Percentiles rank a stretch among this genome's conserved stretches.
Conservation (phyloP, 2,888 invertebrate genomes). For the Caradrina clavipalpis region DNA sequence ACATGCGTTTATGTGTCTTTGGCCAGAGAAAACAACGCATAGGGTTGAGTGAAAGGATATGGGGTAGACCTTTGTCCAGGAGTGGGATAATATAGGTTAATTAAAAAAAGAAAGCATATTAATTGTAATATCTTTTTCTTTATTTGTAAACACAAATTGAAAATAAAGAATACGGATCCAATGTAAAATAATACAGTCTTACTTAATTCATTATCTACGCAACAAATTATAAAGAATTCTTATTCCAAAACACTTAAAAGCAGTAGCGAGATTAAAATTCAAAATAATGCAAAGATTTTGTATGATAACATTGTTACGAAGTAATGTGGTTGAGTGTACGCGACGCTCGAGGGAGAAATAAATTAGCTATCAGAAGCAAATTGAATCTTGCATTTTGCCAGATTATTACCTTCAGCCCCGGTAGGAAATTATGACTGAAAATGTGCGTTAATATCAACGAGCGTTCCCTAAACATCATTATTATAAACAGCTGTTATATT, state of each 20-base stretch:
- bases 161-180: no score
- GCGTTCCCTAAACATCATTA: slow-evolving; percentile 30
- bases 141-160: no score
- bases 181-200: no score
- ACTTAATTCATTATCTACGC: neutral
- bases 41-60: no score
- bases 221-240: no score
- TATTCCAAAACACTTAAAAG: slow-evolving; percentile 9
- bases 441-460: slow-evolving; percentile 61
- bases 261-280: slow-evolving; percentile 13
- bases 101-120: no score
- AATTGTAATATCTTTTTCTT: no score
- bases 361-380: slow-evolving; percentile 88
- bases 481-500: slow-evolving; percentile 23
- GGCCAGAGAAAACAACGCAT: no score
- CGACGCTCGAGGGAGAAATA: slow-evolving; percentile 79
- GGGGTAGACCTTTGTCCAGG: no score
- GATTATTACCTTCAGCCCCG: slow-evolving; percentile 77
- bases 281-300: slow-evolving; percentile 43
- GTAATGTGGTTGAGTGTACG: slow-evolving; percentile 71
- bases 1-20: no score
- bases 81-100: no score
- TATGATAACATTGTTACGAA: slow-evolving; percentile 57
- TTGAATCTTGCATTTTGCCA: slow-evolving; percentile 84
- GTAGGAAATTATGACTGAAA: slow-evolving; percentile 69